These are phyloP conservation scores for Melipona beecheii DNA, from an alignment of 2,888 invertebrate species.

Conservation along the genomic window DNA sequence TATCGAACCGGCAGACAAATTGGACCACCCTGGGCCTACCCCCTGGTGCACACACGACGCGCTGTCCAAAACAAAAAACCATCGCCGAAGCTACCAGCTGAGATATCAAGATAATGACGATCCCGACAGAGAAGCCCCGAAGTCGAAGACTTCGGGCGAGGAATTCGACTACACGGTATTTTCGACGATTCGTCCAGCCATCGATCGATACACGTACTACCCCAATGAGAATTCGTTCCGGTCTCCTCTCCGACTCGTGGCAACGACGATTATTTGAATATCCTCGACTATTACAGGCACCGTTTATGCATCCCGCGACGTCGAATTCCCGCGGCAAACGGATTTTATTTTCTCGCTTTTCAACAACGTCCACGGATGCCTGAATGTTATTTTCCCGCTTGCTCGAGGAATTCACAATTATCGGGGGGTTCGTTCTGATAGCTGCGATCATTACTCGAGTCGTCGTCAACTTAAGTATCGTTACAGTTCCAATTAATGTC, in stretches of 20 bases:
- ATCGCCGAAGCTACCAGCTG: slow-evolving; percentile 70
- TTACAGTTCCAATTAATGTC: no score
- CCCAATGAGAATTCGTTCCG: not conserved
- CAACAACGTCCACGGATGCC: no score
- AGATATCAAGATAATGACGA: slow-evolving; percentile 74
- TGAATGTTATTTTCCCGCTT: no score
- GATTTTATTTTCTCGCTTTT: no score
- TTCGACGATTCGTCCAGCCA: slow-evolving; percentile 16
- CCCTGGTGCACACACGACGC: slow-evolving; percentile 74
- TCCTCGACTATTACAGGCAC: no score
- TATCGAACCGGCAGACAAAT: slow-evolving; percentile 83
- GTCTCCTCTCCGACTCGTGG: not conserved
- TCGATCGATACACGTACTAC: slow-evolving; percentile 5
- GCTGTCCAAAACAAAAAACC: slow-evolving; percentile 73
- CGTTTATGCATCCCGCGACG: no score
- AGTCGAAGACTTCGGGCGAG: slow-evolving; percentile 49
- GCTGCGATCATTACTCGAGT: no score
- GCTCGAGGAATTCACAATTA: no score
- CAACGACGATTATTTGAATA: not conserved
- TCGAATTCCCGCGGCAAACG: no score
- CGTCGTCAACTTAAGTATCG: no score
- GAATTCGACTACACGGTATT: slow-evolving; percentile 60
- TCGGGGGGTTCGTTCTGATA: no score
- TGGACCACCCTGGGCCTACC: slow-evolving; percentile 83
- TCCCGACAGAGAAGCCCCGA: slow-evolving; percentile 44